These are phyloP conservation scores for Zelleria hepariella DNA, from an alignment of 2,888 invertebrate species.

Conservation along the genomic window DNA sequence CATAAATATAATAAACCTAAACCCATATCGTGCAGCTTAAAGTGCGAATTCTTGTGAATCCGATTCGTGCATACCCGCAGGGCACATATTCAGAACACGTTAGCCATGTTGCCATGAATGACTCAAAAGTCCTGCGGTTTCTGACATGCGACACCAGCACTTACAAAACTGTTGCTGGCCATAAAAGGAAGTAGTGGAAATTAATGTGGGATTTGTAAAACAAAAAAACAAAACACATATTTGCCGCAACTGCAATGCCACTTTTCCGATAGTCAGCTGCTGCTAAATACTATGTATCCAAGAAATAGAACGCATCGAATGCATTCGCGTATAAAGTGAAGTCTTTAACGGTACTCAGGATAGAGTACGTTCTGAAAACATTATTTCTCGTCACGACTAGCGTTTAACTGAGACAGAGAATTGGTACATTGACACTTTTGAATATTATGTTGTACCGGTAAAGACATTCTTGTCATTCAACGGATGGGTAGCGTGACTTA, in stretches of 20 bases:
- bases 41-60: not conserved
- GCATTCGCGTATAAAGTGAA: not conserved
- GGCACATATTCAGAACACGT: not conserved
- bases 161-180: not conserved
- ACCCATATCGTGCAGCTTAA: not conserved
- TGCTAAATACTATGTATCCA: not conserved
- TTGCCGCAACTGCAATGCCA: too few species aligned
- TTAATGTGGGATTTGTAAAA: too few species aligned
- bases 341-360: slow-evolving; percentile 22
- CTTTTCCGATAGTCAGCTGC: not conserved
- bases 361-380: slow-evolving; percentile 28
- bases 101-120: not conserved
- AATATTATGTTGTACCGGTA: slow-evolving; percentile 2
- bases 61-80: not conserved
- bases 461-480: not conserved
- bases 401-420: slow-evolving; percentile 26
- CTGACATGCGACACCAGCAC: not conserved
- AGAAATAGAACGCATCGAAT: slow-evolving; percentile 4
- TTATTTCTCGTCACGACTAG: slow-evolving; percentile 50
- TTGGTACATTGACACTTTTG: not conserved
- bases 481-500: not conserved
- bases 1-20: too few species aligned
- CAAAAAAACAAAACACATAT: not conserved
- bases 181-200: not conserved
- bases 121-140: not conserved